Evolutionary conservation across 1,140 invertebrate genomes (phyloP).

Genomic region (Leguminivora glycinivorella): DNA sequence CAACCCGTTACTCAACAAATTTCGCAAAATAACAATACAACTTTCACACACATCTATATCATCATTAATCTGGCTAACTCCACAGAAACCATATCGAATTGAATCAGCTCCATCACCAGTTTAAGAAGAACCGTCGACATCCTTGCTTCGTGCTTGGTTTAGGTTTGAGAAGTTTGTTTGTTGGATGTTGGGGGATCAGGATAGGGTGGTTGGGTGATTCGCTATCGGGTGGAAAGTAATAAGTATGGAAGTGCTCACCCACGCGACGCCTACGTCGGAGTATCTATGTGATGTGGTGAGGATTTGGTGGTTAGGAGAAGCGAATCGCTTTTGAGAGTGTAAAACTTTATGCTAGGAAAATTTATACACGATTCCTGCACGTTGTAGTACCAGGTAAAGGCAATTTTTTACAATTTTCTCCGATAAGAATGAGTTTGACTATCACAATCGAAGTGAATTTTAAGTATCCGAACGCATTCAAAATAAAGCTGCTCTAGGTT

Average conservation of each 20-base stretch:
- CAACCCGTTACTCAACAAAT: slow-evolving; percentile 10
- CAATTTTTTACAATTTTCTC: too few relatives aligned
- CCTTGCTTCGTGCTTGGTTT: background rate
- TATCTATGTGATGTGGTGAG: slow-evolving; percentile 36
- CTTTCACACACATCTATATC: slow-evolving; percentile 38
- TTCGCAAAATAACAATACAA: slow-evolving; percentile 20
- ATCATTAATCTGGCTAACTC: slow-evolving; percentile 57
- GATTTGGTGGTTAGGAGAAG: slow-evolving; percentile 28
- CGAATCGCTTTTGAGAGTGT: background rate
- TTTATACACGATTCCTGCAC: too few relatives aligned
- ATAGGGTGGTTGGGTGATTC: slow-evolving; percentile 42
- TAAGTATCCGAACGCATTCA: too few relatives aligned
- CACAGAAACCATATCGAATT: slow-evolving; percentile 51
- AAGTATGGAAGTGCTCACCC: slow-evolving; percentile 55
- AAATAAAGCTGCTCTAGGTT: too few relatives aligned
- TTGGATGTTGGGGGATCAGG: slow-evolving; percentile 32
- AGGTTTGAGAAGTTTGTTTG: background rate
- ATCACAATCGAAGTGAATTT: too few relatives aligned
- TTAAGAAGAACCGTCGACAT: slow-evolving; percentile 33
- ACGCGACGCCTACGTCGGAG: slow-evolving; percentile 52
- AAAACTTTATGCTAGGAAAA: too few relatives aligned
- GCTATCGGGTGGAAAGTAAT: slow-evolving; percentile 51
- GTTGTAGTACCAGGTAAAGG: too few relatives aligned
- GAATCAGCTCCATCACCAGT: slow-evolving; percentile 48
- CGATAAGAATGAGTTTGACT: too few relatives aligned